These are phyloP conservation scores for Euglossa dilemma DNA, from an alignment of 1,140 invertebrate genomes.

Conservation along the genomic window DNA sequence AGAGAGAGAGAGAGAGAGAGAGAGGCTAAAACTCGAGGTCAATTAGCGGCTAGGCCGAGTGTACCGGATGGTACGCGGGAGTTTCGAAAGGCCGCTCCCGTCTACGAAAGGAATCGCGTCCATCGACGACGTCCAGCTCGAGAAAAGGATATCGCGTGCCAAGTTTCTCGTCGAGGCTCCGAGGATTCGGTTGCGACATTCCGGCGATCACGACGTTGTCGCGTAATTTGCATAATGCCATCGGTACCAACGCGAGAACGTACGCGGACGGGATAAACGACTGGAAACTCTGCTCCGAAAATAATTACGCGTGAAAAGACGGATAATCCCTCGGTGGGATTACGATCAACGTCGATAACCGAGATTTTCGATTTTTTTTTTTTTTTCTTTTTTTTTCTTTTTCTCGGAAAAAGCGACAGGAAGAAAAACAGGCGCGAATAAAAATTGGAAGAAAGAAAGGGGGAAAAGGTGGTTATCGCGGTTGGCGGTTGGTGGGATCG, in stretches of 20 bases:
- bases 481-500: neutral
- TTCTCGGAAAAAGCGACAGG: too few species aligned
- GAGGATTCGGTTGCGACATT: slow-evolving; percentile 58
- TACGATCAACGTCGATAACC: too few species aligned
- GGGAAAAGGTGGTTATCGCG: neutral
- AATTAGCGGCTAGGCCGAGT: neutral
- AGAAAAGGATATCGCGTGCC: slow-evolving; percentile 36
- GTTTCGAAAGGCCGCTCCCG: slow-evolving; percentile 6
- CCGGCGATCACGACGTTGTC: slow-evolving; percentile 48
- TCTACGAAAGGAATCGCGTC: neutral
- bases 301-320: neutral
- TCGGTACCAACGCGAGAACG: slow-evolving; percentile 1
- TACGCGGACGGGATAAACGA: slow-evolving; percentile 40
- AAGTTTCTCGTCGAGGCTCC: slow-evolving; percentile 31
- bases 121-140: neutral
- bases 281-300: neutral
- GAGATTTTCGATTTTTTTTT: too few species aligned
- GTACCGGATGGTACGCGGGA: slow-evolving; percentile 5
- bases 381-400: too few species aligned
- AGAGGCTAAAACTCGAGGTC: neutral
- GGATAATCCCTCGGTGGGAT: too few species aligned
- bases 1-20: too few species aligned
- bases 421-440: too few species aligned
- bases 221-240: slow-evolving; percentile 52
- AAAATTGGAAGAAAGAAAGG: neutral